A percentile compares a stretch with the other conserved stretches of the same genome.
These are phyloP conservation scores for Xanthia togata DNA, from an alignment of 2,888 invertebrate genomes.

Conservation along the genomic window DNA sequence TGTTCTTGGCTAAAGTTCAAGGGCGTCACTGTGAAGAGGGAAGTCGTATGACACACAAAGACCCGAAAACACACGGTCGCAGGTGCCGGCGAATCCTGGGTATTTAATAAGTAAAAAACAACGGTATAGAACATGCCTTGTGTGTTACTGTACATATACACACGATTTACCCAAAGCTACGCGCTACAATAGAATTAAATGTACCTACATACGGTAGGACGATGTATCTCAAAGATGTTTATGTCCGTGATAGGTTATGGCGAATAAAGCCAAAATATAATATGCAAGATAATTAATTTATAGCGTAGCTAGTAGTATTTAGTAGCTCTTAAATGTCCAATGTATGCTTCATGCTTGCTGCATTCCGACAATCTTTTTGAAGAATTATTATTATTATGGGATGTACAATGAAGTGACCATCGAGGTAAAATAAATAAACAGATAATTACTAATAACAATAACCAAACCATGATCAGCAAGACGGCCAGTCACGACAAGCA, in stretches of 20 bases:
- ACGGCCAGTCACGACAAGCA: too few relatives aligned
- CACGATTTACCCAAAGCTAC: slow-evolving; percentile 20
- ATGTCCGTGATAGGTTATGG: neutral
- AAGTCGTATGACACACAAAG: slow-evolving; percentile 28
- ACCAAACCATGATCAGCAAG: too few relatives aligned
- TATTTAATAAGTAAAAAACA: slow-evolving; percentile 60
- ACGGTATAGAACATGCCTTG: slow-evolving; percentile 14
- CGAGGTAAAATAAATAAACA: too few relatives aligned
- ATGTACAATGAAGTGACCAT: too few relatives aligned
- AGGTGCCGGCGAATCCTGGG: slow-evolving; percentile 44
- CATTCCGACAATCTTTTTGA: too few relatives aligned
- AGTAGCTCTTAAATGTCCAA: neutral
- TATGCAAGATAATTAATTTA: neutral
- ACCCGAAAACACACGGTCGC: slow-evolving; percentile 18
- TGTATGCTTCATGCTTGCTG: neutral
- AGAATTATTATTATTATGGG: too few relatives aligned
- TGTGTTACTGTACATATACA: neutral
- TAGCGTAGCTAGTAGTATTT: neutral
- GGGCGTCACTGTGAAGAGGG: slow-evolving; percentile 19
- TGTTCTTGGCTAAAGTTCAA: slow-evolving; percentile 50
- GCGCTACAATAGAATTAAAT: slow-evolving; percentile 52
- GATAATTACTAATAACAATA: too few relatives aligned
- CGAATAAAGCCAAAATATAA: neutral
- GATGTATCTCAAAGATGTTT: slow-evolving; percentile 39
- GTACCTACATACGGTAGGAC: slow-evolving; percentile 7